phyloP scores from a whole-genome alignment of 2,797 vertebrate species.

The Acanthiza pusilla region DNA sequence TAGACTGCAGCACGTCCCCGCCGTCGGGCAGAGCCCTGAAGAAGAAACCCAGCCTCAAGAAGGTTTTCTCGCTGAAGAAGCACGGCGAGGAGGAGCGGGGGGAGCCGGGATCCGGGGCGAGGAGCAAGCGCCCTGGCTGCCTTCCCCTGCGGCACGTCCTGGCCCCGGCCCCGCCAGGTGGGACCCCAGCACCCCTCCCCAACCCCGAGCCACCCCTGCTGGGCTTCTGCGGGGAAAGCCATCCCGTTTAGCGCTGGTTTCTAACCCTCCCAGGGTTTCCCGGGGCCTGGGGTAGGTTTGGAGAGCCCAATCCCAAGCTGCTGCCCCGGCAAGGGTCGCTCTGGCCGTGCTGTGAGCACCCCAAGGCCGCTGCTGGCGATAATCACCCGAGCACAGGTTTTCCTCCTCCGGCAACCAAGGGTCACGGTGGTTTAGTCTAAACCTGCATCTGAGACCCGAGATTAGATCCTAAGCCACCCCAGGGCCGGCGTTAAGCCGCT shows the following conservation, averaged over 20 bases:
- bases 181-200: not conserved
- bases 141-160: conserved; percentile 55
- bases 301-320: not conserved
- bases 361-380: not conserved
- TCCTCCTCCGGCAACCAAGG: not conserved
- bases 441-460: not conserved
- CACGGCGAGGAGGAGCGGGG: not conserved
- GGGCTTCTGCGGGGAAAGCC: not conserved
- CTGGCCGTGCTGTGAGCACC: not conserved
- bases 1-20: not conserved
- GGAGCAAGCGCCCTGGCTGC: conserved; percentile 56
- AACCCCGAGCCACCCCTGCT: not conserved
- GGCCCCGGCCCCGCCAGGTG: not conserved
- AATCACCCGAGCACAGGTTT: not conserved
- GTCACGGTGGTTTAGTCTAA: not conserved
- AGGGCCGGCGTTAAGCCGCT: not conserved
- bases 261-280: not conserved
- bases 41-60: conserved; percentile 70
- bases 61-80: conserved; percentile 67
- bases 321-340: not conserved
- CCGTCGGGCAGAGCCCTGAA: conserved; percentile 1
- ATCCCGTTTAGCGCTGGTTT: not conserved
- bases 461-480: not conserved
- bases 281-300: not conserved
- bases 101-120: rapidly evolving